Percentiles rank a stretch among this genome's conserved stretches.
Conservation (phyloP, 2,797 vertebrate genomes). For the Graptemys geographica region DNA sequence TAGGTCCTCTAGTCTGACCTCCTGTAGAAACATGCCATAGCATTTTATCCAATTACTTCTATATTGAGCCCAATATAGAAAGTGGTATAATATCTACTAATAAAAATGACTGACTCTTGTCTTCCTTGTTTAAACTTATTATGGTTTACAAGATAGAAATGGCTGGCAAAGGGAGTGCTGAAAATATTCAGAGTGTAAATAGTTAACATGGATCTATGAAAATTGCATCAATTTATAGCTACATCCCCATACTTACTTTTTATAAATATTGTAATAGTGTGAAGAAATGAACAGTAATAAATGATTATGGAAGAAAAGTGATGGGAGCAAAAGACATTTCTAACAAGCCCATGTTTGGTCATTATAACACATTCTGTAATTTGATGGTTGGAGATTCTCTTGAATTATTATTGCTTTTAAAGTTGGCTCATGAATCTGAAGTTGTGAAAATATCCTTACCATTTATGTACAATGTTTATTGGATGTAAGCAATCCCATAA, state of each 20-base stretch:
- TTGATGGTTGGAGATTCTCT: not conserved
- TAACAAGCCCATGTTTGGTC: not conserved
- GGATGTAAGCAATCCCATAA: not conserved
- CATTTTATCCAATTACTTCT: not conserved
- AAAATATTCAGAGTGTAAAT: not conserved
- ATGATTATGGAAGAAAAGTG: not conserved
- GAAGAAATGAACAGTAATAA: not conserved
- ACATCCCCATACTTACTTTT: not conserved
- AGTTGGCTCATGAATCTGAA: not conserved
- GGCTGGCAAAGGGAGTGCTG: not conserved
- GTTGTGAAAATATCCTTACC: accelerated
- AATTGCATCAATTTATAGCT: not conserved
- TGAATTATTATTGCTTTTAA: not conserved
- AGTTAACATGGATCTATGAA: not conserved
- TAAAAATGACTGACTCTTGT: not conserved
- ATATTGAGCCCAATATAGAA: not conserved
- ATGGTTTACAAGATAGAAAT: slow-evolving; percentile 12
- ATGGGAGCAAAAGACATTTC: not conserved
- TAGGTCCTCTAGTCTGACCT: not conserved
- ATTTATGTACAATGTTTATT: not conserved
- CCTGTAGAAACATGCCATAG: not conserved
- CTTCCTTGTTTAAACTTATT: not conserved
- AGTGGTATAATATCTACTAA: not conserved
- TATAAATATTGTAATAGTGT: not conserved
- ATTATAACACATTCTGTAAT: not conserved